phyloP scores from a whole-genome alignment of 2,797 vertebrate genomes.

The Poecilia gillii region DNA sequence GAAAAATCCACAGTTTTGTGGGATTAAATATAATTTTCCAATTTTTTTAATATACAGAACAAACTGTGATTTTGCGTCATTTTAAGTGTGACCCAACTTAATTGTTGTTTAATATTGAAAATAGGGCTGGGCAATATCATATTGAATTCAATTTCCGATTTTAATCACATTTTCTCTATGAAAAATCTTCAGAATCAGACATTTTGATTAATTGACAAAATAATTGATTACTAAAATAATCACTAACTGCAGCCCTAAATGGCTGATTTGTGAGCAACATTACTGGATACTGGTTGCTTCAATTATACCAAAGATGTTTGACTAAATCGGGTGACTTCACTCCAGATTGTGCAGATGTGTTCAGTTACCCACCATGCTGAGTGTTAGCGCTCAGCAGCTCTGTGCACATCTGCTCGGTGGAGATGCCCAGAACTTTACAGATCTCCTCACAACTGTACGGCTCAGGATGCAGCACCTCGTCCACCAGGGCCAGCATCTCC shows the following conservation, averaged over 20 bases:
- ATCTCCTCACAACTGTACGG: conserved; percentile 91
- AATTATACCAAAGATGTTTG: background rate
- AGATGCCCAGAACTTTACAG: conserved; percentile 86
- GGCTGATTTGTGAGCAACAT: no score
- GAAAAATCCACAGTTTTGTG: background rate
- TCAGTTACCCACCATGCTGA: conserved; percentile 83
- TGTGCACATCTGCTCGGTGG: conserved; percentile 81
- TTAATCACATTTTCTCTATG: no score
- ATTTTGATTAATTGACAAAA: no score
- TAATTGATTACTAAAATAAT: no score
- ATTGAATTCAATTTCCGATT: no score
- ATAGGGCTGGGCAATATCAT: no score
- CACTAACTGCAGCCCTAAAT: no score
- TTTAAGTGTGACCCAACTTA: background rate
- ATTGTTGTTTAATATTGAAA: background rate
- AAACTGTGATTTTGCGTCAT: background rate
- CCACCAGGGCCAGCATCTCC: conserved; percentile 88
- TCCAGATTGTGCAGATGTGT: background rate
- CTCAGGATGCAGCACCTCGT: conserved; percentile 88
- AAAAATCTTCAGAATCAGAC: no score
- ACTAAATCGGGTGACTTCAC: background rate
- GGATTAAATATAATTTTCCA: background rate
- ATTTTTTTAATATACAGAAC: background rate
- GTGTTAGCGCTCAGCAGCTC: conserved; percentile 89
- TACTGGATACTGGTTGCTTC: background rate